Conservation (phyloP, 2,888 invertebrate species). For the Criorhina ranunculi region DNA sequence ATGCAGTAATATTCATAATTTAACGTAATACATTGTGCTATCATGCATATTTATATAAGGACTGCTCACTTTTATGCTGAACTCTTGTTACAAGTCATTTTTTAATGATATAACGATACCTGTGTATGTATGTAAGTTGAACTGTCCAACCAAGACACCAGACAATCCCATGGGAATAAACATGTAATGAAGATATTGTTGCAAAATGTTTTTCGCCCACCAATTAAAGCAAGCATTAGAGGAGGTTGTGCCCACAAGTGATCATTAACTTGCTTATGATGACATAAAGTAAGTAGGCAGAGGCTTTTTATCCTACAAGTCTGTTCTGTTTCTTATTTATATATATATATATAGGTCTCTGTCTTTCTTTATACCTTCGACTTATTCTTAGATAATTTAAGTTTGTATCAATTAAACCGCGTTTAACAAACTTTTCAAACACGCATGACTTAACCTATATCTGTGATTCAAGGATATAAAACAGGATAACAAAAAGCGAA, state of each 20-base stretch:
- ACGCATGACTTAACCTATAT: constrained; percentile 34
- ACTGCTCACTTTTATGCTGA: too few relatives aligned
- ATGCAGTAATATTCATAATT: too few relatives aligned
- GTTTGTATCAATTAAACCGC: neutral
- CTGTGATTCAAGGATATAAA: constrained; percentile 32
- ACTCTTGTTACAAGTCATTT: too few relatives aligned
- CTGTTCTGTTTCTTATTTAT: neutral
- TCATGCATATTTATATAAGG: too few relatives aligned
- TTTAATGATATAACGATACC: neutral
- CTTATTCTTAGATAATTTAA: too few relatives aligned
- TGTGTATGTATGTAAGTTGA: too few relatives aligned
- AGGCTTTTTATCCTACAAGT: neutral
- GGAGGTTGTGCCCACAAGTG: neutral
- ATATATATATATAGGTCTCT: too few relatives aligned
- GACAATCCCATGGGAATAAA: neutral
- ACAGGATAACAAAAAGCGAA: neutral
- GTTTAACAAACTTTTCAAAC: constrained; percentile 5
- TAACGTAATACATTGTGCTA: neutral
- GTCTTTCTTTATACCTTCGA: too few relatives aligned
- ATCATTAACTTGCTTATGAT: neutral
- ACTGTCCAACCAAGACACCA: neutral
- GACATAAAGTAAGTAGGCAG: neutral
- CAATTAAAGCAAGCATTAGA: neutral
- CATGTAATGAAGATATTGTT: constrained; percentile 1
- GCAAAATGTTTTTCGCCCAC: constrained; percentile 3